phyloP scores from a whole-genome alignment of 2,888 invertebrate species.

The Osmoderma eremita region DNA sequence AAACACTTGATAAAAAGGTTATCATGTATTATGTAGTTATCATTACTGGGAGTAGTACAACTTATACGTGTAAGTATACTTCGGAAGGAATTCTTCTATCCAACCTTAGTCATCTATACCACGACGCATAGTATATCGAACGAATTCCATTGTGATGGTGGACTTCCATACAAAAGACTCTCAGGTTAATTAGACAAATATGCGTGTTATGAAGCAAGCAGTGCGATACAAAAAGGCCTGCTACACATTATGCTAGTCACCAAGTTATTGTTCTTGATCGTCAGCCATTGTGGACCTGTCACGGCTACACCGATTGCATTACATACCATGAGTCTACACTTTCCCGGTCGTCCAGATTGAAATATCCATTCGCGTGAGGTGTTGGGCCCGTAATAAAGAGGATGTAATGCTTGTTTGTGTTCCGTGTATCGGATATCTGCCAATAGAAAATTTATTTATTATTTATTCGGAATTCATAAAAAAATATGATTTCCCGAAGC shows the following conservation, averaged over 20 bases:
- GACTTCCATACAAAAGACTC: slow-evolving; percentile 29
- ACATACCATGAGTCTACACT: slow-evolving; percentile 57
- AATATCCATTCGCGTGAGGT: slow-evolving; percentile 42
- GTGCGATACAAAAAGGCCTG: slow-evolving; percentile 51
- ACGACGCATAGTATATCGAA: slow-evolving; percentile 16
- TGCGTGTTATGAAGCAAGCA: slow-evolving; percentile 51
- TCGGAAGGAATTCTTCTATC: slow-evolving; percentile 11
- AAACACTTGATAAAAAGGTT: too few species aligned
- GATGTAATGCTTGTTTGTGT: neutral
- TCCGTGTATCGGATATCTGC: too few species aligned
- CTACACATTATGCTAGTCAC: slow-evolving; percentile 57
- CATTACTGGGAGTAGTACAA: too few species aligned
- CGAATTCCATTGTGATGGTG: slow-evolving; percentile 30
- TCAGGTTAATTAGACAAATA: slow-evolving; percentile 52
- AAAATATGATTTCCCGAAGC: too few species aligned
- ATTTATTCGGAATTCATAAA: too few species aligned
- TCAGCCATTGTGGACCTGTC: slow-evolving; percentile 56
- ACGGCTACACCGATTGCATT: slow-evolving; percentile 57
- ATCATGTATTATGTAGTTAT: too few species aligned
- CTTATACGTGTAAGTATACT: neutral
- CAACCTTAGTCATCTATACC: neutral
- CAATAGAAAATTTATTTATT: too few species aligned
- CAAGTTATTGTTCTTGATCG: slow-evolving; percentile 59
- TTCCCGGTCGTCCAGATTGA: slow-evolving; percentile 46
- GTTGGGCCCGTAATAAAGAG: slow-evolving; percentile 38